phyloP scores from a whole-genome alignment of 2,113 vertebrate genomes.

The Benitochromis conjunctus region DNA sequence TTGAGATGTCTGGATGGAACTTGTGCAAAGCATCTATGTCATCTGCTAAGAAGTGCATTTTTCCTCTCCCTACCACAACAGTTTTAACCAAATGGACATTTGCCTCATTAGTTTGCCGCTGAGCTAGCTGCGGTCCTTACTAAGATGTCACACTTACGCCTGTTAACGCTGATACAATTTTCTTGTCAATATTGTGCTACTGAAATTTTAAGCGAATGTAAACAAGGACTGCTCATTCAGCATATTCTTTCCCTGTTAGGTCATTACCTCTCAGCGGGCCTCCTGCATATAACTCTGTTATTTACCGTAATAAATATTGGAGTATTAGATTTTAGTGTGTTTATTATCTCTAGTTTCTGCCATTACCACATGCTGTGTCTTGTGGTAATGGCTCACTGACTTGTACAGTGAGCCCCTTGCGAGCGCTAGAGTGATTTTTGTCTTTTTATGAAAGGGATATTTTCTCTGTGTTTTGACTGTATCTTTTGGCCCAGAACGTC shows the following conservation, averaged over 20 bases:
- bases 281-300: constrained; percentile 1
- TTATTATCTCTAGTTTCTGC: constrained; percentile 34
- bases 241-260: constrained; percentile 54
- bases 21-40: constrained; percentile 78
- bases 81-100: constrained; percentile 76
- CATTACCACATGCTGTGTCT: constrained; percentile 18
- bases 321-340: constrained; percentile 47
- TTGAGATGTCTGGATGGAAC: constrained; percentile 81
- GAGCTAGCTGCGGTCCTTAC: constrained; percentile 54
- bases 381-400: neutral
- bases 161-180: constrained; percentile 64
- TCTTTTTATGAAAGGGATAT: constrained; percentile 37
- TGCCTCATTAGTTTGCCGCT: constrained; percentile 69
- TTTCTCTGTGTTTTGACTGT: constrained; percentile 56
- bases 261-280: constrained; percentile 35
- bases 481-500: constrained; percentile 53
- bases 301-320: constrained; percentile 46
- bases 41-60: constrained; percentile 82
- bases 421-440: constrained; percentile 11
- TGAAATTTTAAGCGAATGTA: constrained; percentile 46
- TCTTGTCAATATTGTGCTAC: constrained; percentile 54
- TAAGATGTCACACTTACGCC: constrained; percentile 62
- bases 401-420: neutral
- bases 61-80: constrained; percentile 73
- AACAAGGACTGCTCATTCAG: constrained; percentile 60